Conservation (phyloP, 2,888 invertebrate species). For the Meloe dianella region DNA sequence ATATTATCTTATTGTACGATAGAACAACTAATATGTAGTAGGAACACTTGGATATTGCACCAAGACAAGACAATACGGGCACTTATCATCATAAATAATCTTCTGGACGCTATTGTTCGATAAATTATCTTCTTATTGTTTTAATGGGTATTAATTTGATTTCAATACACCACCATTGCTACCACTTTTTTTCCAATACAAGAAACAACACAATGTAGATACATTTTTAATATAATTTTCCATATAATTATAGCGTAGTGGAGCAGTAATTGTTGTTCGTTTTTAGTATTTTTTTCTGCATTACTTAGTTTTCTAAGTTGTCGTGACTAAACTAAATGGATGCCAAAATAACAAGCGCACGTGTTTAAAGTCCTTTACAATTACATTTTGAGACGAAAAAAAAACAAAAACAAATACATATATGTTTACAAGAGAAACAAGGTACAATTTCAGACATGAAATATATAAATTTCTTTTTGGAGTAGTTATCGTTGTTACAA, state of each 20-base stretch:
- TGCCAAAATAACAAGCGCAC: constrained; percentile 5
- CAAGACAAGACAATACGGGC: constrained; percentile 2
- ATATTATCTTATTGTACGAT: background rate
- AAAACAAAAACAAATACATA: background rate
- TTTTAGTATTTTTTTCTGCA: background rate
- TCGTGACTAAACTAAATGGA: background rate
- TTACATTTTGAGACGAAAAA: background rate
- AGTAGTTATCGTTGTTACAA: background rate
- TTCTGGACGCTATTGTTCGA: background rate
- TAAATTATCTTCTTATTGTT: constrained; percentile 11
- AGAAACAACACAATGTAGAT: background rate
- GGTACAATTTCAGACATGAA: background rate
- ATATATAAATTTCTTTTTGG: background rate
- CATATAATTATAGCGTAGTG: background rate
- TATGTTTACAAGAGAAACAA: background rate
- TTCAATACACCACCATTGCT: background rate
- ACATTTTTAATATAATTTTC: background rate
- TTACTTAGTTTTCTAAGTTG: background rate
- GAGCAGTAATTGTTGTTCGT: background rate
- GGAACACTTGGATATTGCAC: background rate
- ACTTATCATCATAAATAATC: background rate
- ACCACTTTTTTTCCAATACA: background rate
- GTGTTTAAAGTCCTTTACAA: background rate
- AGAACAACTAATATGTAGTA: background rate
- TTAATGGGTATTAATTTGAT: background rate